phyloP scores from a whole-genome alignment of 1,140 invertebrate genomes.

The Solen grandis region DNA sequence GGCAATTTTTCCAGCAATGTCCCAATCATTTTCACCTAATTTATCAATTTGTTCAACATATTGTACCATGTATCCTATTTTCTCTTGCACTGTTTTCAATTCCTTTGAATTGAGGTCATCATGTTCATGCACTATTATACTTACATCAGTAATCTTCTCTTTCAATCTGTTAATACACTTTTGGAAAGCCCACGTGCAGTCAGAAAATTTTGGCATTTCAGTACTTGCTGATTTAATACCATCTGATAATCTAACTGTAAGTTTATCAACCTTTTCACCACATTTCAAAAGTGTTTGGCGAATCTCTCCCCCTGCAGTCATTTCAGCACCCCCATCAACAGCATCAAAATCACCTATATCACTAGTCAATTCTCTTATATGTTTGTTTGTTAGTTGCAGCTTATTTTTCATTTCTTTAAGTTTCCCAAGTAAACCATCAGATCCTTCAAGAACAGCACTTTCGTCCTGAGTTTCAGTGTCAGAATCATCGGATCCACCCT shows the following conservation, averaged over 20 bases:
- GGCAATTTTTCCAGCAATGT: slow-evolving; percentile 66
- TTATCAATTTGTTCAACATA: slow-evolving; percentile 69
- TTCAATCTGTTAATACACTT: slow-evolving; percentile 68
- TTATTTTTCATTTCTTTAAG: slow-evolving; percentile 71
- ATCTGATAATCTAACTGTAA: slow-evolving; percentile 61
- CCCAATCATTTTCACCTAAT: slow-evolving; percentile 69
- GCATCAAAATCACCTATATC: slow-evolving; percentile 56
- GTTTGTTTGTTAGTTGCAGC: slow-evolving; percentile 63
- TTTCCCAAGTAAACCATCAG: slow-evolving; percentile 58
- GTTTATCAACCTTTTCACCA: slow-evolving; percentile 66
- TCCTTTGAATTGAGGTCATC: slow-evolving; percentile 70
- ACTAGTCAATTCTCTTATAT: slow-evolving; percentile 66
- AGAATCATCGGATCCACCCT: slow-evolving; percentile 39
- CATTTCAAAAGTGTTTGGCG: slow-evolving; percentile 60
- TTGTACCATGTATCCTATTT: slow-evolving; percentile 66
- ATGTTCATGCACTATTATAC: slow-evolving; percentile 64
- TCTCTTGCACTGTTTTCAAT: slow-evolving; percentile 65
- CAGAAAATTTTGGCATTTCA: slow-evolving; percentile 48
- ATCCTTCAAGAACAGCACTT: slow-evolving; percentile 35
- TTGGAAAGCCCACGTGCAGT: slow-evolving; percentile 65
- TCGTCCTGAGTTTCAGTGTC: slow-evolving; percentile 45
- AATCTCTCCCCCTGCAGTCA: slow-evolving; percentile 32
- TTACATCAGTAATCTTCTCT: slow-evolving; percentile 65
- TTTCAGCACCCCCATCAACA: slow-evolving; percentile 14
- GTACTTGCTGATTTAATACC: slow-evolving; percentile 46